These are phyloP conservation scores for Pristionchus exspectatus DNA, from an alignment of 2,888 invertebrate genomes.

Conservation along the genomic window DNA sequence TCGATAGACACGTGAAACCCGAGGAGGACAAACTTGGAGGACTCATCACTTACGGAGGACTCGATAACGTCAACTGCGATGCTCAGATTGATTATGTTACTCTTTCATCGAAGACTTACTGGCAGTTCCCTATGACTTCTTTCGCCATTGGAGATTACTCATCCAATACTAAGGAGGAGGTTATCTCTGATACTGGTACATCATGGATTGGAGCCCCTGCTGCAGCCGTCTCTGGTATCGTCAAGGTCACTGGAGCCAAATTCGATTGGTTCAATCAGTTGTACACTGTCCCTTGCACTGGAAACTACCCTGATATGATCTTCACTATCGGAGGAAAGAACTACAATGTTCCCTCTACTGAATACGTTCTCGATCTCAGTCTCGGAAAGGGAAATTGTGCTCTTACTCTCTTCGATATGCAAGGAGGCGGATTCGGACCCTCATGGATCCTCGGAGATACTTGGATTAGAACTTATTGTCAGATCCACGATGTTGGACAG, in stretches of 20 bases:
- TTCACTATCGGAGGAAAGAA: constrained; percentile 69
- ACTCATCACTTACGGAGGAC: constrained; percentile 74
- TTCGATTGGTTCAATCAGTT: constrained; percentile 61
- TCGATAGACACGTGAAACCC: constrained; percentile 81
- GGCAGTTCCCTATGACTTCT: constrained; percentile 73
- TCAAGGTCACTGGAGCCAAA: constrained; percentile 66
- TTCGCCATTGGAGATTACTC: constrained; percentile 68
- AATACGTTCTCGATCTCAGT: constrained; percentile 73
- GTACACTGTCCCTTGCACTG: constrained; percentile 70
- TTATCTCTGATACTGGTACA: constrained; percentile 75
- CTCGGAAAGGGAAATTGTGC: constrained; percentile 65
- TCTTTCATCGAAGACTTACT: constrained; percentile 73
- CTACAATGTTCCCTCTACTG: constrained; percentile 70
- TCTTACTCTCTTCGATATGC: constrained; percentile 53
- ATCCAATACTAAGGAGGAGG: constrained; percentile 49
- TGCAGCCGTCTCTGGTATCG: constrained; percentile 60
- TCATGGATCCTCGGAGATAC: constrained; percentile 59
- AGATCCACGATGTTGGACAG: constrained; percentile 53
- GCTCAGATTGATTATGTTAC: constrained; percentile 68
- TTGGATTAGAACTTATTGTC: constrained; percentile 59
- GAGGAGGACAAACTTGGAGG: constrained; percentile 67
- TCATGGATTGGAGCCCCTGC: constrained; percentile 70
- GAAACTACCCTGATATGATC: constrained; percentile 65
- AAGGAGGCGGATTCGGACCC: constrained; percentile 55
- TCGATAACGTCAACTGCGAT: constrained; percentile 73